These are phyloP conservation scores for Venturia canescens DNA, from an alignment of 1,140 invertebrate species.

Conservation along the genomic window DNA sequence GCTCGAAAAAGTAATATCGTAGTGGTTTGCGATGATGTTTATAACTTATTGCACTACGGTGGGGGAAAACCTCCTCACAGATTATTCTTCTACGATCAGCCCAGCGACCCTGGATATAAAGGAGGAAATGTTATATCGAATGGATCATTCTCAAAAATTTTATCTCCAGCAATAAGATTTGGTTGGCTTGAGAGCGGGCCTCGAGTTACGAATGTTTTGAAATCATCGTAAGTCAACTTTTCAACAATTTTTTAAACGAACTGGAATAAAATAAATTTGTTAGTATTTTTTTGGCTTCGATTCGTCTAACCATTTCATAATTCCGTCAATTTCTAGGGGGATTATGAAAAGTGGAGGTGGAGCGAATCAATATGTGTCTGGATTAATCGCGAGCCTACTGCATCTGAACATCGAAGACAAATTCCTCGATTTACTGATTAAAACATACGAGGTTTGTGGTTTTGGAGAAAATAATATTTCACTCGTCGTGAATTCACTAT, in stretches of 20 bases:
- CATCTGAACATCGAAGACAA: slow-evolving; percentile 76
- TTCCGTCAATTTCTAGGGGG: slow-evolving; percentile 72
- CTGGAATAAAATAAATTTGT: not conserved
- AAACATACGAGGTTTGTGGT: slow-evolving; percentile 70
- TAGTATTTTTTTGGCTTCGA: not conserved
- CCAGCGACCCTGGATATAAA: slow-evolving; percentile 69
- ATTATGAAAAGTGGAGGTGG: slow-evolving; percentile 79
- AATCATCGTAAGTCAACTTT: slow-evolving; percentile 67
- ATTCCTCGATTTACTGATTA: slow-evolving; percentile 73
- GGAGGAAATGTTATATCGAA: slow-evolving; percentile 82
- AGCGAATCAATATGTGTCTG: slow-evolving; percentile 81
- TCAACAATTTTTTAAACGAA: not conserved
- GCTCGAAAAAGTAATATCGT: slow-evolving; percentile 79
- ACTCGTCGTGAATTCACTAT: no score
- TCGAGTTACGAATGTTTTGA: slow-evolving; percentile 72
- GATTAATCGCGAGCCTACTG: slow-evolving; percentile 78
- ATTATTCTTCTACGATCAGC: slow-evolving; percentile 78
- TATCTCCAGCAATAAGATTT: slow-evolving; percentile 81
- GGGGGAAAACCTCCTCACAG: slow-evolving; percentile 74
- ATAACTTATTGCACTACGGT: slow-evolving; percentile 81
- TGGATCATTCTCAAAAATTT: slow-evolving; percentile 83
- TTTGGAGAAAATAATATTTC: no score
- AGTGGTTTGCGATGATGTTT: slow-evolving; percentile 82
- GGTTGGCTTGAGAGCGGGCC: slow-evolving; percentile 82
- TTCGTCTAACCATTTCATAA: no score